Base-by-base conservation (phyloP, 2,888 invertebrate genomes). In the Electrophaes corylata region DNA sequence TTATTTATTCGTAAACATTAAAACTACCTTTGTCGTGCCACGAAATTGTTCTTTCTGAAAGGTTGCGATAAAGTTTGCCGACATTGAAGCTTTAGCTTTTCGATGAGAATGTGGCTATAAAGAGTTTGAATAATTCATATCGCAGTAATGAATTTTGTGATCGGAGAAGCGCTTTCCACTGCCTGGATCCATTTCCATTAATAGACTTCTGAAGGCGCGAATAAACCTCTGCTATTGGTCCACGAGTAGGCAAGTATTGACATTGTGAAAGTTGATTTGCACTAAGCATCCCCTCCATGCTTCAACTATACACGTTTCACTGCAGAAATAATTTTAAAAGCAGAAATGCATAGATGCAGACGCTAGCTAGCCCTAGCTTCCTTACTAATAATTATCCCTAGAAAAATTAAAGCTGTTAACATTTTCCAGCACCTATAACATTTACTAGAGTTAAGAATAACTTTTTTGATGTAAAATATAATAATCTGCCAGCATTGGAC, bases 251-350 rank as follows among this genome's bases (percentile, higher is more conserved):
- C 70, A 69, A 60, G 71, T 77, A 75, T 73, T 71, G 69, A 72
- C 70, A 66, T 71, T 77, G 88, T 83, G 89, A 90, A 90, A 89
- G 90, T 88, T 83, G 83, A 81, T 79, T 85, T 81, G 81, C 78
- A 79, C 72, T 62, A 63, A 65, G 65, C 63, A 69, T 71, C 76
- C 76, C 76, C 66, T 65, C 73, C 69, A 67, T 64, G 66, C 57
- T 64, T 58, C 55, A 62, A 66, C 43, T 39, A 18, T 18, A 49
- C 37, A 63, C 75, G 62, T 78, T 79, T 73, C 72, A 69, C 68
- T 66, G 51, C 52, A 53, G 53, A 49, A 51, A 57, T 60, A 43
- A 54, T 23, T 56, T 57, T 50, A 35, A 48, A 35, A 14, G 41
- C 55, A 19, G 31, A 43, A 57, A 46, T 45, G 26, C 35, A 33